Evolutionary conservation across 1,140 invertebrate species (phyloP), one percentile per base, ranked within the genome.

Genomic region (Oppia nitens): DNA sequence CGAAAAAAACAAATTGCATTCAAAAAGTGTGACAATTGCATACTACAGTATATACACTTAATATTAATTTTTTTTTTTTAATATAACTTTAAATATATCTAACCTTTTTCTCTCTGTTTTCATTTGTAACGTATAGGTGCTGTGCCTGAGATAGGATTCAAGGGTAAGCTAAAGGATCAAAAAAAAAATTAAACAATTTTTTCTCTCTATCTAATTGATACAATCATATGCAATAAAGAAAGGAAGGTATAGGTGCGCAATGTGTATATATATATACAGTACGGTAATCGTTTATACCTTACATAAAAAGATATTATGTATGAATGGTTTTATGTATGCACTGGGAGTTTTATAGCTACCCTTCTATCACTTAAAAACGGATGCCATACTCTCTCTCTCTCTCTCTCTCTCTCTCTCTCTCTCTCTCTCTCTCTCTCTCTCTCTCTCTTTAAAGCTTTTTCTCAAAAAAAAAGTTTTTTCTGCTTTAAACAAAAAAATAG

Each of bases 111-210:
- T 25, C 24, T 23, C 51, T 53, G 3, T 20, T 53, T 9, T 28
- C 17, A 9, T 40, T 40, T 40, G 6, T 17, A 40, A 40, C 32
- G 32, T 17, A 20, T 28, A 54, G 53, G 26, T 54, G 14, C 24
- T 20, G 27, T 9, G 12, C 53, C 53, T 40, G 53, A 54, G 26
- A 54, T 28, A 29, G 53, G 53, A 29, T 54, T 54, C 53, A 54
- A 54, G 21, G 53, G 53, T 54, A 54, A 54, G 53, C n/a, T n/a
- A 28, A 14, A 53, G 20, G 17, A 40, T 6, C 17, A 9, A 9
- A 9, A 17, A 9, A 40, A 40, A 40, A 17, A 40, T 40, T n/a
- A n/a, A n/a, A n/a, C n/a, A n/a, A n/a, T n/a, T n/a, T 40, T 40
- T 40, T 40, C 17, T 40, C n/a, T n/a, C n/a, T n/a, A n/a, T n/a